A percentile compares a stretch with the other conserved stretches of the same genome.
Conservation (phyloP, 2,888 invertebrate genomes). For the Campoplex nolae region DNA sequence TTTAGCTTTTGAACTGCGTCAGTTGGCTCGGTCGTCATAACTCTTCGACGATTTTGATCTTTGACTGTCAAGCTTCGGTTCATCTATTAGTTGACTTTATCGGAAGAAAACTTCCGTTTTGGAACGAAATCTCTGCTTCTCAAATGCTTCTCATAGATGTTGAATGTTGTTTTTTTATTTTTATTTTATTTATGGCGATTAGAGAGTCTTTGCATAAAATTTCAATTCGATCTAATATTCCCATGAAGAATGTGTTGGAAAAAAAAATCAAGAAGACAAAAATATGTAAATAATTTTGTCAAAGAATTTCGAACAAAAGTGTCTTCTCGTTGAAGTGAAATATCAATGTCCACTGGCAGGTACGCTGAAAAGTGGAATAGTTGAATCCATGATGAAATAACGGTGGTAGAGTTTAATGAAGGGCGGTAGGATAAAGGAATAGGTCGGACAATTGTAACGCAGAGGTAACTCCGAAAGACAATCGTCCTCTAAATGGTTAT, state of each 20-base stretch:
- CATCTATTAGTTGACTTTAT: neutral
- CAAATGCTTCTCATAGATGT: neutral
- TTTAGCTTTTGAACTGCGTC: neutral
- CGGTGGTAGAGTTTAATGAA: constrained; percentile 1
- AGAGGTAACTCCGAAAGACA: constrained; percentile 64
- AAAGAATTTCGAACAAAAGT: neutral
- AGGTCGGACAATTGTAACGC: constrained; percentile 63
- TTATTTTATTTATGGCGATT: neutral
- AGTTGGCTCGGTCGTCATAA: neutral
- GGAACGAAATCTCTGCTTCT: neutral
- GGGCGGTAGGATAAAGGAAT: constrained; percentile 33
- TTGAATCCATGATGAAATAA: constrained; percentile 14
- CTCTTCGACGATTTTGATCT: neutral
- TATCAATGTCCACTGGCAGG: constrained; percentile 3
- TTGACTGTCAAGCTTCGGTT: constrained; percentile 4
- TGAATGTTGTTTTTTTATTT: neutral
- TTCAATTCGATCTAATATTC: neutral
- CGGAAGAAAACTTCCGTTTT: neutral
- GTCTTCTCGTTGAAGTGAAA: neutral
- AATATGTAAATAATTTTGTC: neutral
- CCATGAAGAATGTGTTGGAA: neutral
- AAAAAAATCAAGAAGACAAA: neutral
- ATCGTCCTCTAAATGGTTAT: constrained; percentile 63
- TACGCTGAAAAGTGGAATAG: constrained; percentile 33
- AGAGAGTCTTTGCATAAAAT: neutral